Evolutionary conservation across 2,113 vertebrate genomes (phyloP), one percentile per base, ranked within the genome.

Genomic region (Dryoscopus gambensis): DNA sequence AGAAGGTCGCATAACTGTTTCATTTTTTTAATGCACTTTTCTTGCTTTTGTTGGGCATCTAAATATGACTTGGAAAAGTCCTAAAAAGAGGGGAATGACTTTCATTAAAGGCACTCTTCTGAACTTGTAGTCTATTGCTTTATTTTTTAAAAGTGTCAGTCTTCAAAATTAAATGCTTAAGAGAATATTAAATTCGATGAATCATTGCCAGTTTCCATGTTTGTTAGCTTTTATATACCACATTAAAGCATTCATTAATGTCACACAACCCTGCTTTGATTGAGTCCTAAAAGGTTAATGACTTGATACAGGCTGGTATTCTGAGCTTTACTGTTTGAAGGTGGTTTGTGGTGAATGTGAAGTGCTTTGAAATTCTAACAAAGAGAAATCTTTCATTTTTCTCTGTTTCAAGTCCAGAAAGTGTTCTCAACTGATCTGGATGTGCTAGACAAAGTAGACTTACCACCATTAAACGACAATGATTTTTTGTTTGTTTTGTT

Each of bases 161-260:
- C 91, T 98, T 97, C 95, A 95, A 98, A 97, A 80, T n/a, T 37
- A 96, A 96, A 96, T 96, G 78, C 95, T 96, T 96, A 97, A 95
- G 95, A 93, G 97, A 97, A 97, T 98, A 97, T 98, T 97, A 98
- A 97, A 98, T 97, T 96, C 97, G 98, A 98, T 98, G 96, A 98
- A 97, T 98, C 98, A 97, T 89, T 97, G 91, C 93, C 92, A 97
- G 84, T 95, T 92, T 93, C 95, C 79, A 84, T 94, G 93, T 97
- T 97, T 96, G 88, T 93, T 97, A 95, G 94, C 95, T 98, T 98
- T 98, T 97, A 98, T 95, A 97, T 95, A 93, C 93, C 97, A 96
- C 97, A 97, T 98, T 97, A 98, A 98, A 98, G 95, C 80, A 91
- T 96, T 97, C 97, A 97, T 98, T 98, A 98, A 98, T 95, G 95